Percentiles rank a stretch among this genome's conserved stretches.
phyloP scores from a whole-genome alignment of 2,113 vertebrate species.

The Nymphicus hollandicus region DNA sequence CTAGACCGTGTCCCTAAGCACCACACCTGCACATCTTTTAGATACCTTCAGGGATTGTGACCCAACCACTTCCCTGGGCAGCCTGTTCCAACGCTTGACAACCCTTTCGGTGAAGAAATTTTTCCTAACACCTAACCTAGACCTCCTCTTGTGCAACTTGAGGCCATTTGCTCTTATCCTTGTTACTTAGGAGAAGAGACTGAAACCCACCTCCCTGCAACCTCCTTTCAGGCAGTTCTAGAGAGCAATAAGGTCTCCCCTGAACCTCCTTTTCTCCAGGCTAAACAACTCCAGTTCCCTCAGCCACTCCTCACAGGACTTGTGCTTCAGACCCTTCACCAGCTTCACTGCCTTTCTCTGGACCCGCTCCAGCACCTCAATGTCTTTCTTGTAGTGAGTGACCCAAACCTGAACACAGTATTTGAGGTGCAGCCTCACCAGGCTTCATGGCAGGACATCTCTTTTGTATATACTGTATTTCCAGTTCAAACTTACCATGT shows the following conservation, averaged over 20 bases:
- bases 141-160: neutral
- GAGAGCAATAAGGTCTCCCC: rapidly evolving
- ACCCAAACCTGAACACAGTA: neutral
- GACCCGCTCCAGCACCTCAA: rapidly evolving
- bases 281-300: neutral
- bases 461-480: neutral
- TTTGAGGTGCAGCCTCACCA: rapidly evolving
- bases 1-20: rapidly evolving
- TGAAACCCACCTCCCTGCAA: rapidly evolving
- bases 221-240: neutral
- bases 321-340: neutral
- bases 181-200: neutral
- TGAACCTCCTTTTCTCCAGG: neutral
- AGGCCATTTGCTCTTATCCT: neutral
- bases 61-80: neutral
- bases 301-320: neutral
- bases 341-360: rapidly evolving
- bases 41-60: neutral
- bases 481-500: neutral
- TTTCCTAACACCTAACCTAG: neutral
- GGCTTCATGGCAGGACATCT: neutral
- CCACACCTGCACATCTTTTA: neutral
- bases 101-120: rapidly evolving
- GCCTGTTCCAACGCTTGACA: neutral
- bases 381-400: neutral